These are phyloP conservation scores for Salarias fasciatus DNA, from an alignment of 2,797 vertebrate genomes.

Conservation along the genomic window DNA sequence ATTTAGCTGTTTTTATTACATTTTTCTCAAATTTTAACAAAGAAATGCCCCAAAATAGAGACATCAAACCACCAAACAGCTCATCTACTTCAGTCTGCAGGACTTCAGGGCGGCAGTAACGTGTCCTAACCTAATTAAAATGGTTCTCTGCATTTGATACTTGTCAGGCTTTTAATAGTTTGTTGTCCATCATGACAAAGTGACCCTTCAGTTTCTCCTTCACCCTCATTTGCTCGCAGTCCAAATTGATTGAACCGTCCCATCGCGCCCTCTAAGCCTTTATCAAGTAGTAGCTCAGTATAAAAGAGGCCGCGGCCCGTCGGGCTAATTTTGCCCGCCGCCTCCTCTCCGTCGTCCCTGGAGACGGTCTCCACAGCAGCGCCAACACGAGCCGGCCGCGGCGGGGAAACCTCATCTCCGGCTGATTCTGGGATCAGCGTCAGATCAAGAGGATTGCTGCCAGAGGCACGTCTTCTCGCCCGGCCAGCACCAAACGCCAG, in stretches of 20 bases:
- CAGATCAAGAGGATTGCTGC: conserved; percentile 61
- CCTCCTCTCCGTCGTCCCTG: conserved; percentile 57
- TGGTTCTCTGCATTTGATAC: neutral
- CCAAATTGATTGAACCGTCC: conserved; percentile 59
- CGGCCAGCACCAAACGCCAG: conserved; percentile 30
- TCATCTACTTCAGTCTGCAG: too few species aligned
- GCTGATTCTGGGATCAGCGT: conserved; percentile 62
- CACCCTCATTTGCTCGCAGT: conserved; percentile 49
- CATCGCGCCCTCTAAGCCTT: conserved; percentile 52
- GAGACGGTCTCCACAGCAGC: conserved; percentile 73
- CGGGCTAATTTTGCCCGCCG: conserved; percentile 53
- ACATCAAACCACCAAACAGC: neutral
- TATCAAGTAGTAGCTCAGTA: conserved; percentile 52
- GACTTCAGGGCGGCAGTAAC: conserved; percentile 1
- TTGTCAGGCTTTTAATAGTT: conserved; percentile 32
- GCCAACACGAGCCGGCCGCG: conserved; percentile 54
- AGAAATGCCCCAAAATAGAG: too few species aligned
- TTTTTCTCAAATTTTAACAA: too few species aligned
- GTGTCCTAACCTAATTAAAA: conserved; percentile 6
- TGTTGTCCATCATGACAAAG: conserved; percentile 34
- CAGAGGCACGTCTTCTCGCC: conserved; percentile 32
- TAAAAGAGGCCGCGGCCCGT: conserved; percentile 52
- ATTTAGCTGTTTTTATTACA: too few species aligned
- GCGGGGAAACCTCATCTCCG: conserved; percentile 58
- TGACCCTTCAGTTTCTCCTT: conserved; percentile 54